phyloP scores from a whole-genome alignment of 2,797 vertebrate genomes.

The Pseudochirops cupreus region DNA sequence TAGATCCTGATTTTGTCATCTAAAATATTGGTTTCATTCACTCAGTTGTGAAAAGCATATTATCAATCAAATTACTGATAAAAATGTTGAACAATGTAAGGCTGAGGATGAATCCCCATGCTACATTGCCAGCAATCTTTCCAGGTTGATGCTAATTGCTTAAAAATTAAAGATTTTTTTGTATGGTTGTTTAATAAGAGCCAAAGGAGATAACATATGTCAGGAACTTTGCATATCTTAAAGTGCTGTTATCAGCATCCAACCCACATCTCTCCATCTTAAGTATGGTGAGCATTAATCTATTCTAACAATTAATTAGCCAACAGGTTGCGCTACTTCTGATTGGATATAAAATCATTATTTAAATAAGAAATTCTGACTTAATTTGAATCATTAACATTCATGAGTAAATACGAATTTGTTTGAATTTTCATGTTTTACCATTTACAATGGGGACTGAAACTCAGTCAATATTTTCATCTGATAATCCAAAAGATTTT shows the following conservation, averaged over 20 bases:
- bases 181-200: background rate
- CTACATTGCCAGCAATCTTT: background rate
- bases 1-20: background rate
- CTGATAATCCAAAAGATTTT: background rate
- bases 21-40: conserved; percentile 1
- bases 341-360: background rate
- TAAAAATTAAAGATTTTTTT: background rate
- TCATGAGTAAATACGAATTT: background rate
- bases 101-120: background rate
- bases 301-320: background rate
- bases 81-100: background rate
- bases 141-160: background rate
- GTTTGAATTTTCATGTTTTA: background rate
- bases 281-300: background rate
- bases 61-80: background rate
- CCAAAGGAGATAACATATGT: background rate
- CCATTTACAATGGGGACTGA: background rate
- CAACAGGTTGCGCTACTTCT: background rate
- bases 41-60: background rate
- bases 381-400: background rate
- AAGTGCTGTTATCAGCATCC: background rate
- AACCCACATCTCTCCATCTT: background rate
- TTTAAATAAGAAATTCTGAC: background rate
- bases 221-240: background rate
- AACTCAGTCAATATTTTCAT: background rate